Evolutionary conservation across 2,113 vertebrate genomes (phyloP).

Genomic region (Trichomycterus rosablanca): DNA sequence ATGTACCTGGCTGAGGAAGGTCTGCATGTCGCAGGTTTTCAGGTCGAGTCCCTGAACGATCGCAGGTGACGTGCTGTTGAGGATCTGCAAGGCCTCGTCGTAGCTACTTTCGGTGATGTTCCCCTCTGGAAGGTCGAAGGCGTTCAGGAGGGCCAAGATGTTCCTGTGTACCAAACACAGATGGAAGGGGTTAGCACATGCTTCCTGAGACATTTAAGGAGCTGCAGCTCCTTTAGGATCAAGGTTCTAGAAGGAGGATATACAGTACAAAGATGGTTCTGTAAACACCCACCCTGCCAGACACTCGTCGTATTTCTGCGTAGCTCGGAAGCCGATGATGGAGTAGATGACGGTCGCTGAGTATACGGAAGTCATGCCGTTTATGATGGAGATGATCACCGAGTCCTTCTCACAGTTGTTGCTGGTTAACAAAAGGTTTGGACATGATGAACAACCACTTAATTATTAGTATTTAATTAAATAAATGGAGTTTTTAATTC

Average conservation of each 20-base stretch:
- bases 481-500: no score
- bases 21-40: constrained; percentile 55
- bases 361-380: constrained; percentile 88
- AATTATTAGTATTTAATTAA: no score
- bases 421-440: constrained; percentile 57
- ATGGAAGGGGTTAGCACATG: no score
- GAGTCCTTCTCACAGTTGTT: constrained; percentile 93
- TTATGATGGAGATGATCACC: constrained; percentile 84
- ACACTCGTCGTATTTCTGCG: constrained; percentile 78
- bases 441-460: no score
- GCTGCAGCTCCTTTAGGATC: no score
- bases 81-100: background rate
- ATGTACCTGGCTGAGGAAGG: constrained; percentile 61
- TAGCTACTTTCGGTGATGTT: constrained; percentile 63
- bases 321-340: constrained; percentile 94
- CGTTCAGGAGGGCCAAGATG: constrained; percentile 57
- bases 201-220: no score
- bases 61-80: constrained; percentile 53
- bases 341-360: constrained; percentile 90
- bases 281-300: constrained; percentile 57
- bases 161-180: constrained; percentile 53
- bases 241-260: no score
- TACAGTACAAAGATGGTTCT: no score
- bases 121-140: constrained; percentile 59
- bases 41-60: constrained; percentile 50